phyloP scores from a whole-genome alignment of 2,888 invertebrate genomes.

The Anagyrus pseudococci region DNA sequence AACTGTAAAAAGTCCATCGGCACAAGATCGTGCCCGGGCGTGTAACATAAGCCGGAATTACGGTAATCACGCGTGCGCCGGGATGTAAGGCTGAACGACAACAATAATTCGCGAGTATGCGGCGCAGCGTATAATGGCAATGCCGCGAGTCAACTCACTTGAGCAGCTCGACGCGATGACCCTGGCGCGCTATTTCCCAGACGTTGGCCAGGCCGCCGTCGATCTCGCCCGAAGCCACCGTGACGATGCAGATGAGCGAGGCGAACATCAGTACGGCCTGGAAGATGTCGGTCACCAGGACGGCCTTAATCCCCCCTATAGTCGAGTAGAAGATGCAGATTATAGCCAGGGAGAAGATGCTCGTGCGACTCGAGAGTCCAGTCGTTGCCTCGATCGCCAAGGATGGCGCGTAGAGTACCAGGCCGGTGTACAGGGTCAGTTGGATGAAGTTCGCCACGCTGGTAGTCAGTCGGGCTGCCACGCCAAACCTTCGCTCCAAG shows the following conservation, averaged over 20 bases:
- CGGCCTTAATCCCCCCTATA: conserved; percentile 91
- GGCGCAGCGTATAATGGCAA: not conserved
- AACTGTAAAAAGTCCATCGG: too few species aligned
- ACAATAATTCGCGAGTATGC: not conserved
- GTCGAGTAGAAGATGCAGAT: conserved; percentile 89
- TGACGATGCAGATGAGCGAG: conserved; percentile 78
- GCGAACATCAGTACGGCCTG: conserved; percentile 85
- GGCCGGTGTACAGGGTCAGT: conserved; percentile 66
- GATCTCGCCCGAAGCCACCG: conserved; percentile 71
- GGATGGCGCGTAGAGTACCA: conserved; percentile 72
- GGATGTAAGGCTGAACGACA: too few species aligned
- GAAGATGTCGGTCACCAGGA: conserved; percentile 84
- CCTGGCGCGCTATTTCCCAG: conserved; percentile 72
- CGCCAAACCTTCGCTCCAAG: conserved; percentile 68
- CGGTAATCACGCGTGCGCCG: too few species aligned
- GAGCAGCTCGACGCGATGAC: conserved; percentile 73
- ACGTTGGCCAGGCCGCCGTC: conserved; percentile 75
- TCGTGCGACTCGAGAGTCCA: conserved; percentile 60
- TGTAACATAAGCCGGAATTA: too few species aligned
- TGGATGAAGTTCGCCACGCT: conserved; percentile 68
- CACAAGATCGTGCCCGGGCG: too few species aligned
- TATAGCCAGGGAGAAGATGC: conserved; percentile 64
- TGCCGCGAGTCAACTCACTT: conserved; percentile 65
- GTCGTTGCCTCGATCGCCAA: conserved; percentile 68
- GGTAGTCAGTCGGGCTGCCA: conserved; percentile 63